Percentiles rank a stretch among this genome's conserved stretches.
phyloP scores from a whole-genome alignment of 1,140 invertebrate genomes.

The Propsilocerus akamusi region DNA sequence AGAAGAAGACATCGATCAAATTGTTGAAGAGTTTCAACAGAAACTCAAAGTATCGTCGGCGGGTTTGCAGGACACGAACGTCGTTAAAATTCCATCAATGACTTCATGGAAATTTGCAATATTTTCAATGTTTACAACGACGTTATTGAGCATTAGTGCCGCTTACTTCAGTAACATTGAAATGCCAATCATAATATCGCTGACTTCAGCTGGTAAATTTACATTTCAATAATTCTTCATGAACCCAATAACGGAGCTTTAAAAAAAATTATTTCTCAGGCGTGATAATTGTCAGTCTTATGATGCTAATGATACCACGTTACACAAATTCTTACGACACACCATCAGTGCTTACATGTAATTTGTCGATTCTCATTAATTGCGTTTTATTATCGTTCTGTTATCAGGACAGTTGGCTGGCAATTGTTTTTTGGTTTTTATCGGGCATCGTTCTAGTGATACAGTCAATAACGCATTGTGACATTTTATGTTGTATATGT shows the following conservation, averaged over 20 bases:
- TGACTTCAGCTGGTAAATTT: not conserved
- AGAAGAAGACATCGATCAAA: conserved; percentile 18
- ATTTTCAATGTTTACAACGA: not conserved
- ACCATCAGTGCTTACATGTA: conserved; percentile 18
- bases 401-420: conserved; percentile 17
- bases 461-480: conserved; percentile 16
- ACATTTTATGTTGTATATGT: conserved; percentile 21
- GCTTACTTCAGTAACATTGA: not conserved
- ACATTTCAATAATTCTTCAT: not conserved
- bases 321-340: conserved; percentile 17
- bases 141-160: not conserved
- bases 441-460: conserved; percentile 11
- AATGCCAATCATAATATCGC: not conserved
- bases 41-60: conserved; percentile 16
- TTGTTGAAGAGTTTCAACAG: conserved; percentile 23
- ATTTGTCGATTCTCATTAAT: conserved; percentile 13
- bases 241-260: too few species aligned
- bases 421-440: conserved; percentile 17
- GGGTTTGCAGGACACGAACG: not conserved
- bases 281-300: conserved; percentile 14
- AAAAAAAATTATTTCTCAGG: conserved; percentile 8
- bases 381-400: conserved; percentile 15
- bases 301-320: conserved; percentile 21
- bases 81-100: not conserved
- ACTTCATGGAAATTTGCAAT: not conserved